phyloP scores from a whole-genome alignment of 2,888 invertebrate species.

The Eupsilia transversa region DNA sequence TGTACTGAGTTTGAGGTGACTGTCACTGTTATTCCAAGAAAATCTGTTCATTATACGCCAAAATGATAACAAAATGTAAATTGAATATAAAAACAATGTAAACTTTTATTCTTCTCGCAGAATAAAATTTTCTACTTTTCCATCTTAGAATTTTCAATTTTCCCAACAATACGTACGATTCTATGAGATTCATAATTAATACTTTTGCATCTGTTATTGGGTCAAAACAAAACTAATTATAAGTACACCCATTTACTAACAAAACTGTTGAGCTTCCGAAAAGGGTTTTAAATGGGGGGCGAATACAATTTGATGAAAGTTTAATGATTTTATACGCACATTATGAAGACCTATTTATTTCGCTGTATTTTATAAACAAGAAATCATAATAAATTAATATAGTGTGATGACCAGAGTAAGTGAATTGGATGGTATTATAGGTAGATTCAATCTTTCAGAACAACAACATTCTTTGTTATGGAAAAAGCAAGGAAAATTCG shows the following conservation, averaged over 20 bases:
- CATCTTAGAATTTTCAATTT: not conserved
- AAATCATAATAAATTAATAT: too few relatives aligned
- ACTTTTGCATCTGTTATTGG: conserved; percentile 22
- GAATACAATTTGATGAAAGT: conserved; percentile 54
- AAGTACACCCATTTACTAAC: conserved; percentile 48
- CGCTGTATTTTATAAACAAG: not conserved
- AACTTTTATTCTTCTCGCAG: not conserved
- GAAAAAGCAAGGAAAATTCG: not conserved
- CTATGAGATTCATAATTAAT: conserved; percentile 25
- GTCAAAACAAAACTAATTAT: conserved; percentile 60
- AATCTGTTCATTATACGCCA: not conserved
- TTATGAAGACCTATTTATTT: conserved; percentile 19
- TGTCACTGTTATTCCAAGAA: not conserved
- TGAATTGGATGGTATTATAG: not conserved
- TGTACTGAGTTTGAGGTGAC: not conserved
- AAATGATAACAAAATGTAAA: not conserved
- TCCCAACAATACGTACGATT: not conserved
- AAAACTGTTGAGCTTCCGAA: conserved; percentile 41
- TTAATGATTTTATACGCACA: conserved; percentile 15
- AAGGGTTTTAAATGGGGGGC: conserved; percentile 42
- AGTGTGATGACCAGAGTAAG: too few relatives aligned
- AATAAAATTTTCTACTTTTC: not conserved
- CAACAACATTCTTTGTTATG: not conserved
- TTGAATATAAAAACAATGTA: not conserved
- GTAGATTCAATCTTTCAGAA: not conserved